A percentile compares a stretch with the other conserved stretches of the same genome.
phyloP scores from a whole-genome alignment of 2,888 invertebrate species.

The Exephanes ischioxanthus region DNA sequence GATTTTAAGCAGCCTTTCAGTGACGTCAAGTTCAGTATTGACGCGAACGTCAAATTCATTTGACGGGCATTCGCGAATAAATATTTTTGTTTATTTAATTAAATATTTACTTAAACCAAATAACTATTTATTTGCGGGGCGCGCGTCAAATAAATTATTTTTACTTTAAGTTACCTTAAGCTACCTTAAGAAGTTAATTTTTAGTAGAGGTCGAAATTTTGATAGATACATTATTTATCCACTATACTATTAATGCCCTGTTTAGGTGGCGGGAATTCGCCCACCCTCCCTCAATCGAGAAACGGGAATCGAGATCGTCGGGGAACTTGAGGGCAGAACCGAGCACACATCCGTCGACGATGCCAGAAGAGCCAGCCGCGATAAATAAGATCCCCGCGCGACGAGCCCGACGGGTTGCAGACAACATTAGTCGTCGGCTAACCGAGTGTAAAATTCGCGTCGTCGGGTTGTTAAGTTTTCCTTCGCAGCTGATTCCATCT shows the following conservation, averaged over 20 bases:
- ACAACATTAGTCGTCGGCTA: slow-evolving; percentile 34
- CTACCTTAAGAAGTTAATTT: no score
- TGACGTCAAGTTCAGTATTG: no score
- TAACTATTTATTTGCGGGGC: no score
- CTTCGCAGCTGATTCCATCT: slow-evolving; percentile 21
- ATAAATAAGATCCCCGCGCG: slow-evolving; percentile 9
- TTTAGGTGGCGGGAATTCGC: background rate
- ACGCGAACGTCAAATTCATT: no score
- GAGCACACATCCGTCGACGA: background rate
- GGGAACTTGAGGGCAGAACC: background rate
- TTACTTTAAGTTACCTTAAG: no score
- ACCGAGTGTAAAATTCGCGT: slow-evolving; percentile 32
- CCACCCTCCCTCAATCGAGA: background rate
- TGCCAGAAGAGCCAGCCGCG: background rate
- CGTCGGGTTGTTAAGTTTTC: slow-evolving; percentile 13
- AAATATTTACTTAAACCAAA: no score
- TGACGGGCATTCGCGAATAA: no score
- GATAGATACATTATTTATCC: no score
- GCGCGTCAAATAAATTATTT: no score
- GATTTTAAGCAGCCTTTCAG: no score
- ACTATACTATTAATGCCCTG: background rate
- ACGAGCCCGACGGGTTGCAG: slow-evolving; percentile 16
- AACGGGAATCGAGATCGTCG: background rate
- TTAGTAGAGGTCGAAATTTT: no score
- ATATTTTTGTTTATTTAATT: no score